These are phyloP conservation scores for Diaphora mendica DNA, from an alignment of 2,888 invertebrate genomes.

Conservation along the genomic window DNA sequence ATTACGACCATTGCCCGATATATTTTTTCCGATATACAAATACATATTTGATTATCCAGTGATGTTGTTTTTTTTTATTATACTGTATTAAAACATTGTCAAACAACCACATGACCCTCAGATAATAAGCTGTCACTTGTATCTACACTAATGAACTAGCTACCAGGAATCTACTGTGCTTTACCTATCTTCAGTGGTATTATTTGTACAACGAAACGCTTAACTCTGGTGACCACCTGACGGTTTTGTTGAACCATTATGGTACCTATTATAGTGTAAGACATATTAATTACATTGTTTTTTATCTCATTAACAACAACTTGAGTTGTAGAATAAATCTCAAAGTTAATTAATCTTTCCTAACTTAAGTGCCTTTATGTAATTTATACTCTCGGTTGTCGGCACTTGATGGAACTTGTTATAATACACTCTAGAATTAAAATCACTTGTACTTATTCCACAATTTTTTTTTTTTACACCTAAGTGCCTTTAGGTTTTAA, in stretches of 20 bases:
- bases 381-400: no score
- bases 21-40: conserved; percentile 15
- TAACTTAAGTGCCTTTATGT: background rate
- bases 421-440: no score
- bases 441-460: no score
- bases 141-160: background rate
- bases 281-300: background rate
- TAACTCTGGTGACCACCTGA: background rate
- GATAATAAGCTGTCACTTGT: background rate
- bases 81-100: background rate
- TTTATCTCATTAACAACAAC: background rate
- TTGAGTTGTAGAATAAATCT: background rate
- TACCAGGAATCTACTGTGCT: background rate
- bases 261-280: background rate
- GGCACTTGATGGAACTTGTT: no score
- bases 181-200: background rate
- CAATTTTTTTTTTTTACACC: no score
- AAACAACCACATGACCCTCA: background rate
- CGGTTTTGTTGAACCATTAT: background rate
- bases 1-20: conserved; percentile 17
- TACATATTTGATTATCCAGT: conserved; percentile 25
- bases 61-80: background rate
- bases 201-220: conserved; percentile 8
- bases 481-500: background rate
- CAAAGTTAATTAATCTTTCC: background rate